A percentile compares a stretch with the other conserved stretches of the same genome.
These are phyloP conservation scores for Poecilia picta DNA, from an alignment of 2,797 vertebrate species.

Conservation along the genomic window DNA sequence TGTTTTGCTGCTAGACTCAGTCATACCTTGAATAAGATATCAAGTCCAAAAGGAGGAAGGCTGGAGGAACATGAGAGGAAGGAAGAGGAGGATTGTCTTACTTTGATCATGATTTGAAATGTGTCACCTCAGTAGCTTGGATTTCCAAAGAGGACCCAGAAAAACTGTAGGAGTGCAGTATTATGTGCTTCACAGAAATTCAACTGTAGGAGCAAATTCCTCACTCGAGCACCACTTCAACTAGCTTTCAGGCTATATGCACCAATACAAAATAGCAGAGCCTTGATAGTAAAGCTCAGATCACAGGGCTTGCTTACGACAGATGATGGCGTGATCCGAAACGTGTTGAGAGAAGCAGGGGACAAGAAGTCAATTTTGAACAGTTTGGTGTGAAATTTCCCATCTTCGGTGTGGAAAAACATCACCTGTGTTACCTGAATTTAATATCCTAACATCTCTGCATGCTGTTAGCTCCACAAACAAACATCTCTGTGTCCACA, in stretches of 20 bases:
- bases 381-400: slow-evolving; percentile 11
- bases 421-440: neutral
- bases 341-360: neutral
- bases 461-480: neutral
- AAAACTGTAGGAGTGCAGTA: slow-evolving; percentile 5
- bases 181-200: neutral
- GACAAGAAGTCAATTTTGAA: neutral
- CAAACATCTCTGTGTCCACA: neutral
- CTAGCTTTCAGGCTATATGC: neutral
- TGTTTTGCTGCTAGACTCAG: neutral
- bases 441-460: neutral
- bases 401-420: neutral
- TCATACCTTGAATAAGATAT: slow-evolving; percentile 4
- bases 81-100: neutral
- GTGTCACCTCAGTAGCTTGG: neutral
- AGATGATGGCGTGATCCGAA: neutral
- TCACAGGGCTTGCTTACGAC: neutral
- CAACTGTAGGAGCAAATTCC: neutral
- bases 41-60: neutral
- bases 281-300: neutral
- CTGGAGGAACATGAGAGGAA: neutral
- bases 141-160: neutral
- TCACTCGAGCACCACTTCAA: neutral
- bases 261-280: neutral
- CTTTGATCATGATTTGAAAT: slow-evolving; percentile 3